Conservation (phyloP, 2,888 invertebrate species). For the Oscheius myriophilus region DNA sequence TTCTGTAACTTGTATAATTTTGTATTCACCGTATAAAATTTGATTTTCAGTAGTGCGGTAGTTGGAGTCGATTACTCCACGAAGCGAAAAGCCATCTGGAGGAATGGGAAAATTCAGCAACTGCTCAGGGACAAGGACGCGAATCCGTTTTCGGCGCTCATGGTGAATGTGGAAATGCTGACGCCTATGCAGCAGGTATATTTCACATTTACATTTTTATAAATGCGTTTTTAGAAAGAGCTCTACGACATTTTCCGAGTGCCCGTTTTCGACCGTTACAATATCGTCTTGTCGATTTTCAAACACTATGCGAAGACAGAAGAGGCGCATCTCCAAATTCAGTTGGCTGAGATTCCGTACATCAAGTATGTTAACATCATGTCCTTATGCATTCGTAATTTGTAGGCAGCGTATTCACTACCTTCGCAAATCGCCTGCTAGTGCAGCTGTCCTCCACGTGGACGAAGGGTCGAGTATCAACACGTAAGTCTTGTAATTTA, state of each 20-base stretch:
- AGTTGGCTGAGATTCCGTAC: slow-evolving; percentile 84
- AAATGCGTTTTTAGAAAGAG: slow-evolving; percentile 70
- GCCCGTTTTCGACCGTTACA: slow-evolving; percentile 77
- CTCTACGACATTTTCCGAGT: slow-evolving; percentile 78
- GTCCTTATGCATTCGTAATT: too few species aligned
- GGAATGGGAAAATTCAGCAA: slow-evolving; percentile 45
- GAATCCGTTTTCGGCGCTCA: slow-evolving; percentile 77
- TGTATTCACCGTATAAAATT: too few species aligned
- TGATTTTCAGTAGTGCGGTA: slow-evolving; percentile 68
- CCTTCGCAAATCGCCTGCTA: slow-evolving; percentile 28
- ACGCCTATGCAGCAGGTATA: slow-evolving; percentile 76
- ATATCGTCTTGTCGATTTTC: slow-evolving; percentile 78
- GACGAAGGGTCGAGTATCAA: slow-evolving; percentile 13
- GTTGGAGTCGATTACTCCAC: slow-evolving; percentile 67
- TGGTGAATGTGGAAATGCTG: slow-evolving; percentile 80
- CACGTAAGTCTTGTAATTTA: neutral
- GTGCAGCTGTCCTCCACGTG: slow-evolving; percentile 36
- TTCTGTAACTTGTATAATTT: slow-evolving; percentile 31
- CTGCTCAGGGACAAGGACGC: slow-evolving; percentile 35
- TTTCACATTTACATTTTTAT: neutral
- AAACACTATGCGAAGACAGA: slow-evolving; percentile 81
- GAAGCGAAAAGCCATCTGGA: slow-evolving; percentile 64
- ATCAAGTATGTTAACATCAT: slow-evolving; percentile 74
- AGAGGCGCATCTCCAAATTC: slow-evolving; percentile 83
- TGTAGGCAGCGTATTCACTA: slow-evolving; percentile 50